Evolutionary conservation across 1,140 invertebrate genomes (phyloP), one percentile per base, ranked within the genome.

Genomic region (Bombus huntii): DNA sequence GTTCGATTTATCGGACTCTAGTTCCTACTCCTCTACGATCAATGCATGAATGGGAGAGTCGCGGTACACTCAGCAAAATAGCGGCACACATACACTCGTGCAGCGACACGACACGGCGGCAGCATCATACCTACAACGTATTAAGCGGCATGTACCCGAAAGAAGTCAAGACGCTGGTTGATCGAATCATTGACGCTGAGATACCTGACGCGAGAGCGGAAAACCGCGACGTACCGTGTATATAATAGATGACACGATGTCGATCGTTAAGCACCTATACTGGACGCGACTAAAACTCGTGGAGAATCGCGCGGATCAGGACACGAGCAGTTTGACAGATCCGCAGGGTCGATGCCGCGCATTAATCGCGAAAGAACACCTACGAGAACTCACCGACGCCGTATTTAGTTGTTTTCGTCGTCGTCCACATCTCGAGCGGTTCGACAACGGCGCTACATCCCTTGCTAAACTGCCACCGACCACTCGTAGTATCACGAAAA

Each of bases 401-500:
- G 94, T 96, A 96, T 94, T 96, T 97, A 86, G 96, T 96, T 47
- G 95, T 96, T 91, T 96, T 96, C 66, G 96, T 96, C 73, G 96
- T 96, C 74, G 95, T 96, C 96, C 96, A 96, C 96, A 97, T 97
- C 88, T 91, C 90, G 89, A 73, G 75, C 73, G 84, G 76, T 62
- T 37, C 53, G 70, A 86, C 84, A 39, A 66, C 85, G 78, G 76
- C 80, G 76, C 89, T 91, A 90, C 90, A 93, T 91, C 74, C 87
- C 88, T 84, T 74, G 68, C 28, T 73, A 76, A 84, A 72, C 47
- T 57, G 53, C 37, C 82, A 78, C 86, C 68, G 47, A 85, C 74
- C 74, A 76, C 73, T 87, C 89, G 77, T 85, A 80, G 87, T 91
- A 90, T 91, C 92, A 92, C 89, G 87, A 90, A 77, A 89, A 91